Conservation (phyloP, 2,797 vertebrate genomes). For the Tangara arthus region DNA sequence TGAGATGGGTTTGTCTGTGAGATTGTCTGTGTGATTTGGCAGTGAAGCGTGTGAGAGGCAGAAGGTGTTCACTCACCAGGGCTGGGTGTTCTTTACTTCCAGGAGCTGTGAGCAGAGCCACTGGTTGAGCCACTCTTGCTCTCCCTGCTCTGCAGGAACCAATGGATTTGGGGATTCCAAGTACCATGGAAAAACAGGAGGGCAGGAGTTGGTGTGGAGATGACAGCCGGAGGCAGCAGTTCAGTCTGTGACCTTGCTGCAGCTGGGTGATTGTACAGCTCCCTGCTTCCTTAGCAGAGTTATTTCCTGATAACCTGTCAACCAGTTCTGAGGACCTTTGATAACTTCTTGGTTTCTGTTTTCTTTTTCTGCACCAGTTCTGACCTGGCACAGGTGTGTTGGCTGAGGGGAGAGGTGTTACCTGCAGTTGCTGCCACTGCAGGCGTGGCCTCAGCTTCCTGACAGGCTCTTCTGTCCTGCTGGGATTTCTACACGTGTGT, state of each 20-base stretch:
- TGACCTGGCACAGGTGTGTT: not conserved
- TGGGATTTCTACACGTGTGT: fast-evolving
- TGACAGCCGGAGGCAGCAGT: not conserved
- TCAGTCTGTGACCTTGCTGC: not conserved
- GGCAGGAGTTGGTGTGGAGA: not conserved
- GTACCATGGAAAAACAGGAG: not conserved
- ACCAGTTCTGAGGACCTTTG: not conserved
- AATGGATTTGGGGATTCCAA: not conserved
- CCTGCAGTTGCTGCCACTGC: not conserved
- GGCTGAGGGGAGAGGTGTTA: not conserved
- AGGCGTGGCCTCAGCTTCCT: not conserved
- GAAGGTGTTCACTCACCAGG: not conserved
- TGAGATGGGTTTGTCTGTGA: not conserved
- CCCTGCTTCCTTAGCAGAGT: not conserved
- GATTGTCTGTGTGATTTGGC: not conserved
- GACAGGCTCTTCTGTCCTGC: not conserved
- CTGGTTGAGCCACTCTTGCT: not conserved
- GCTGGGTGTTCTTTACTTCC: not conserved
- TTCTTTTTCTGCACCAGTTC: not conserved
- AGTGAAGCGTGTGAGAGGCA: not conserved
- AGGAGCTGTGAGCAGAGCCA: not conserved
- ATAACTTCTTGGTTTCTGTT: not conserved
- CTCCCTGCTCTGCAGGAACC: not conserved
- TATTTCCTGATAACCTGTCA: not conserved
- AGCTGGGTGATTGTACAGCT: not conserved